Evolutionary conservation across 2,113 vertebrate species (phyloP).

Genomic region (Charina bottae): DNA sequence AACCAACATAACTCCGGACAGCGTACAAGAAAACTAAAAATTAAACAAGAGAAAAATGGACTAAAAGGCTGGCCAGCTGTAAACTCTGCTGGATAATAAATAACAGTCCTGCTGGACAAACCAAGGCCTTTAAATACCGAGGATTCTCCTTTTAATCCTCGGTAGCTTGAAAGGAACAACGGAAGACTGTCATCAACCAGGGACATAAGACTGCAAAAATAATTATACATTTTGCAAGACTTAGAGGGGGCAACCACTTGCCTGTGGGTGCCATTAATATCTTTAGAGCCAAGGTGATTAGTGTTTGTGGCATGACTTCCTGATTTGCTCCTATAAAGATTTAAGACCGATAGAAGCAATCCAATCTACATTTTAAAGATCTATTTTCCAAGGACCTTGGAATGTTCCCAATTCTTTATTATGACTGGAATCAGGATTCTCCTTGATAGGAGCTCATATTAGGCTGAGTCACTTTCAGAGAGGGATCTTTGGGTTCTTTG

Average conservation of each 20-base stretch:
- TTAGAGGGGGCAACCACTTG: not conserved
- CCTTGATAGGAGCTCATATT: not conserved
- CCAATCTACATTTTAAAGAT: not conserved
- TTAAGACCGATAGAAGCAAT: not conserved
- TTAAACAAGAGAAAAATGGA: not conserved
- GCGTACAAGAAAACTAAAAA: not conserved
- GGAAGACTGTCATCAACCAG: not conserved
- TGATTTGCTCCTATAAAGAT: not conserved
- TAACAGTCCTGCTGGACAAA: not conserved
- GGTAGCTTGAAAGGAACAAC: not conserved
- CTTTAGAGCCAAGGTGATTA: not conserved
- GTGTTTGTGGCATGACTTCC: not conserved
- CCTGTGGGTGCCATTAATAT: not conserved
- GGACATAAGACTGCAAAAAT: not conserved
- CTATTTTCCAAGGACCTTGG: not conserved
- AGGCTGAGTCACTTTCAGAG: not conserved
- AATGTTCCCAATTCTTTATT: not conserved
- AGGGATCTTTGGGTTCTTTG: not conserved
- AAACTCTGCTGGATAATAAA: not conserved
- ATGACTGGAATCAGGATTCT: not conserved
- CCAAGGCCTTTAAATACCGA: not conserved
- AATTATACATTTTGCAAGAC: not conserved
- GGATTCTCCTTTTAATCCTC: not conserved
- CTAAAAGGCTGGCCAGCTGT: not conserved
- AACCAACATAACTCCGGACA: not conserved